Conservation (phyloP, 1,140 invertebrate genomes). For the Chironomus tepperi region DNA sequence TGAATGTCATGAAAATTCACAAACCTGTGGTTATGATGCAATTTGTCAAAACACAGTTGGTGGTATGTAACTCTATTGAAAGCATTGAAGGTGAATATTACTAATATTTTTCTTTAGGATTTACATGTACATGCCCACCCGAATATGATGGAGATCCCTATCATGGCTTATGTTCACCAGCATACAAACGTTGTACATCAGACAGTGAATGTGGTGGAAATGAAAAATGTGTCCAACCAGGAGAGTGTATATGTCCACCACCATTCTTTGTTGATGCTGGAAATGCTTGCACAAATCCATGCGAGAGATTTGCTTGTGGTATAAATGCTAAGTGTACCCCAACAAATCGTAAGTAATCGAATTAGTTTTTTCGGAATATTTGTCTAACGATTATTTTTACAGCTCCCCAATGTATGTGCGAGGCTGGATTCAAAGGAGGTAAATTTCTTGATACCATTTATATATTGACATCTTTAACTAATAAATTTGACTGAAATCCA, state of each 20-base stretch:
- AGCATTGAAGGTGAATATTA: too few relatives aligned
- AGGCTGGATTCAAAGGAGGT: constrained; percentile 65
- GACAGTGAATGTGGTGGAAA: constrained; percentile 76
- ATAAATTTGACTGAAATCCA: neutral
- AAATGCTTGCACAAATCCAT: constrained; percentile 81
- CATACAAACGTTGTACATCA: constrained; percentile 67
- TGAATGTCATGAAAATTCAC: constrained; percentile 66
- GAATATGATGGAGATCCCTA: constrained; percentile 53
- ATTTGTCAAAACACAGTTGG: constrained; percentile 74
- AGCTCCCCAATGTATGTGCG: constrained; percentile 75
- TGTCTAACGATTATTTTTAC: too few relatives aligned
- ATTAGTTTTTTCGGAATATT: too few relatives aligned
- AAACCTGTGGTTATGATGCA: constrained; percentile 75
- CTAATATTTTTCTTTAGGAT: constrained; percentile 31
- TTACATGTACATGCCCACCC: constrained; percentile 70
- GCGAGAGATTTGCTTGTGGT: constrained; percentile 78
- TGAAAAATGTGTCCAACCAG: constrained; percentile 83
- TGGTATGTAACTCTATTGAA: constrained; percentile 34
- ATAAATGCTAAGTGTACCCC: constrained; percentile 88
- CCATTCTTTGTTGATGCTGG: constrained; percentile 76
- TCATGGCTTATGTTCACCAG: constrained; percentile 64
- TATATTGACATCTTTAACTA: neutral
- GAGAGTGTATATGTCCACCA: constrained; percentile 79
- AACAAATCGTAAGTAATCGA: constrained; percentile 49
- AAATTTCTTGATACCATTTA: neutral